Evolutionary conservation across 2,797 vertebrate species (phyloP).

Genomic region (Graptemys geographica): DNA sequence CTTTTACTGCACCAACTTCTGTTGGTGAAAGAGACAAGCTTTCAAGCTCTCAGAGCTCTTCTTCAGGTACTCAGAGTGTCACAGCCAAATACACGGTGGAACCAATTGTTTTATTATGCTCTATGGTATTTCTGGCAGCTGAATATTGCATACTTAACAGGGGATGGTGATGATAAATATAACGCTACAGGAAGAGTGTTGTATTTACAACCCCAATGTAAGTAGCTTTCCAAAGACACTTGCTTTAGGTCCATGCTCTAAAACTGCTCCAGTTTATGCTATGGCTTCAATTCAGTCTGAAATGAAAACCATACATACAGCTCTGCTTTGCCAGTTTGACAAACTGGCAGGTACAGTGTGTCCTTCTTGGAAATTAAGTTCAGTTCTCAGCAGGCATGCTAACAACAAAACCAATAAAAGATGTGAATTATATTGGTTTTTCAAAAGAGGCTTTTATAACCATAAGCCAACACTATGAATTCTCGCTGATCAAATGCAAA

Average conservation of each 20-base stretch:
- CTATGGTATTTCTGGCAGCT: slow-evolving; percentile 28
- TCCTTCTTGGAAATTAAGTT: slow-evolving; percentile 21
- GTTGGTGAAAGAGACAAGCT: too few species aligned
- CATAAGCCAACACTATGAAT: slow-evolving; percentile 17
- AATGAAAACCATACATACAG: slow-evolving; percentile 57
- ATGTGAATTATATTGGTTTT: slow-evolving; percentile 28
- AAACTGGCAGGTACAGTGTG: background rate
- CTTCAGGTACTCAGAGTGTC: background rate
- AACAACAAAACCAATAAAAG: slow-evolving; percentile 31
- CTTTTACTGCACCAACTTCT: background rate
- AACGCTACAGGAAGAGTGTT: slow-evolving; percentile 1
- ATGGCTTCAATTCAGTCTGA: slow-evolving; percentile 15
- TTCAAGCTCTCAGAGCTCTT: background rate
- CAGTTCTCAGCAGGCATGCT: background rate
- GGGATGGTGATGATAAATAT: background rate
- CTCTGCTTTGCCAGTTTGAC: slow-evolving; percentile 32
- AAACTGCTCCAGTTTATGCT: slow-evolving; percentile 12
- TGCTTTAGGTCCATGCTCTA: background rate
- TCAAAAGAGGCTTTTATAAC: background rate
- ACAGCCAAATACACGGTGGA: background rate
- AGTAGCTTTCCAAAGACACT: slow-evolving; percentile 13
- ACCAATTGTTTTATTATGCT: background rate
- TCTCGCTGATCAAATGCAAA: background rate
- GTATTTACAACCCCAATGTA: background rate
- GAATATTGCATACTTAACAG: background rate